phyloP scores from a whole-genome alignment of 2,888 invertebrate genomes.

The Petrophora chlorosata region DNA sequence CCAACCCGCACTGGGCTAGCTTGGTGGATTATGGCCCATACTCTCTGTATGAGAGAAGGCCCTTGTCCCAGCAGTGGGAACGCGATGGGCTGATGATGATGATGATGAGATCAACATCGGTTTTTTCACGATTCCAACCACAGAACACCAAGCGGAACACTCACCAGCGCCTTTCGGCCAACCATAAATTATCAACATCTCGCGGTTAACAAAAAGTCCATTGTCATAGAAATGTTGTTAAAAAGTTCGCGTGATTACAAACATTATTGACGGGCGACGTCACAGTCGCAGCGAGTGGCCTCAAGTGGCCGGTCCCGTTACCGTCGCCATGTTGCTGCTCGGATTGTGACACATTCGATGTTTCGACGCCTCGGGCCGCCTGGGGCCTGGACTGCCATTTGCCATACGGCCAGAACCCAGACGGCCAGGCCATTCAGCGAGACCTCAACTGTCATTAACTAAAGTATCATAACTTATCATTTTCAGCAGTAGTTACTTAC shows the following conservation, averaged over 20 bases:
- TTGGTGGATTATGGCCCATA: too few species aligned
- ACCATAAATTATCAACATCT: constrained; percentile 19
- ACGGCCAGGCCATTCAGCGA: constrained; percentile 14
- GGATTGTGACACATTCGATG: constrained; percentile 24
- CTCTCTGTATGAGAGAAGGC: too few species aligned
- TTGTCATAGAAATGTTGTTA: constrained; percentile 10
- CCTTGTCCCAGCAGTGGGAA: too few species aligned
- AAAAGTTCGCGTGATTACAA: constrained; percentile 20
- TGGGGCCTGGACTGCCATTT: not conserved
- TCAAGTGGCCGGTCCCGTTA: constrained; percentile 26
- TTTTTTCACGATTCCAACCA: constrained; percentile 1
- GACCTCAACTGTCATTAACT: constrained; percentile 25
- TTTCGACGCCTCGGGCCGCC: constrained; percentile 9
- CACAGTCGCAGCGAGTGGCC: constrained; percentile 22
- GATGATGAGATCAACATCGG: too few species aligned
- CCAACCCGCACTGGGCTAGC: too few species aligned
- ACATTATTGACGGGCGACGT: constrained; percentile 20
- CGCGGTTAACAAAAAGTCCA: constrained; percentile 19
- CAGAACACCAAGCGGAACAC: constrained; percentile 11
- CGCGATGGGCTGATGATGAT: too few species aligned
- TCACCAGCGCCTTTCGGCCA: constrained; percentile 4
- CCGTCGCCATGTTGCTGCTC: not conserved
- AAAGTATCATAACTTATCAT: not conserved
- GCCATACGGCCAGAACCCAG: not conserved
- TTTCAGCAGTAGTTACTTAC: too few species aligned